Conservation (phyloP, 2,113 vertebrate genomes). For the Onychostruthus taczanowskii region DNA sequence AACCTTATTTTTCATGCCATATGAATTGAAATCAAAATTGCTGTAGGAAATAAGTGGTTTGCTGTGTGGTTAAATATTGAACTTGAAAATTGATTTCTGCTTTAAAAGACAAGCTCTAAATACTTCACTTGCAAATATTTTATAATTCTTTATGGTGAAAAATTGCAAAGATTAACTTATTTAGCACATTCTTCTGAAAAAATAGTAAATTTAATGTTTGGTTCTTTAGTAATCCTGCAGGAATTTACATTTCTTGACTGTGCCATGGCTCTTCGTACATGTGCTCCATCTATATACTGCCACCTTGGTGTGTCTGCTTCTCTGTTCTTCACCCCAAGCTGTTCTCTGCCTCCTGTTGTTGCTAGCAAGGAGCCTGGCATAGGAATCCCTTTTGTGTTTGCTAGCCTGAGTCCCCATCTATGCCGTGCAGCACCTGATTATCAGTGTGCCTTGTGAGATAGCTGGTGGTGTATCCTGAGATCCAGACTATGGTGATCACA, state of each 20-base stretch:
- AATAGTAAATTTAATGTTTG: neutral
- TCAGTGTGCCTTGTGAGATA: neutral
- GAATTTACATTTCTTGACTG: neutral
- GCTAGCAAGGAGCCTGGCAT: neutral
- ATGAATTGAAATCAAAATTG: neutral
- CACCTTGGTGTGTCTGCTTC: neutral
- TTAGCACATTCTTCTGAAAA: neutral
- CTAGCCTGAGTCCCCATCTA: neutral
- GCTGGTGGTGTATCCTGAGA: neutral
- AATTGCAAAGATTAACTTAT: neutral
- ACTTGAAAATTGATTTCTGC: neutral
- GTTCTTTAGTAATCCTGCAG: neutral
- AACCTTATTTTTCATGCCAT: neutral
- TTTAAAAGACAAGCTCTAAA: neutral
- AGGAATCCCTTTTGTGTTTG: neutral
- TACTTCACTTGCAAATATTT: neutral
- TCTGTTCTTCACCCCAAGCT: neutral
- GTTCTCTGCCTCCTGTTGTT: neutral
- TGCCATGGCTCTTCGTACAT: neutral
- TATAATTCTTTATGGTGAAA: neutral
- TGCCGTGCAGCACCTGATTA: neutral
- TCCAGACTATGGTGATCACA: neutral
- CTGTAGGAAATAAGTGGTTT: neutral
- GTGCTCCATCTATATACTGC: fast-evolving
- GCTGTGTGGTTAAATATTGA: neutral